Evolutionary conservation across 2,113 vertebrate species (phyloP).

Genomic region (Oncorhynchus masou): DNA sequence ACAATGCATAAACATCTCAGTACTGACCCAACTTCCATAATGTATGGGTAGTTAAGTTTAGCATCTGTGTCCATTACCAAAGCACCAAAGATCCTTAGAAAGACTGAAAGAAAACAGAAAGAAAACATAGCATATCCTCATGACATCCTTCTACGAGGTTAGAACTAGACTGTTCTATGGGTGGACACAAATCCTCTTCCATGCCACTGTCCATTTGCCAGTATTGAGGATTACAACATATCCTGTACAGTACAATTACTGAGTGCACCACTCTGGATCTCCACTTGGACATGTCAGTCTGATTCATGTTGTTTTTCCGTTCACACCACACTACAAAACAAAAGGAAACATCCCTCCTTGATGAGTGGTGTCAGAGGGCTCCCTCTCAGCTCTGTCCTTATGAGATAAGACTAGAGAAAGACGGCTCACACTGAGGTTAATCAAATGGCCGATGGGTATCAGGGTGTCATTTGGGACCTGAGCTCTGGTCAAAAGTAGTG

Average conservation of each 20-base stretch:
- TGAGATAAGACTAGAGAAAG: conserved; percentile 40
- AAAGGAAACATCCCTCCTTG: conserved; percentile 39
- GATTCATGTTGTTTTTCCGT: conserved; percentile 38
- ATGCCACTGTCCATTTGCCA: background rate
- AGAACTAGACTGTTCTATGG: background rate
- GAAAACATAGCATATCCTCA: background rate
- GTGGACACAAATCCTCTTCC: background rate
- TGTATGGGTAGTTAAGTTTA: background rate
- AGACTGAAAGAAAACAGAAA: background rate
- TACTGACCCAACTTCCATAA: background rate
- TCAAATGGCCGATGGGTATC: background rate
- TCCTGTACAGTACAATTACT: background rate
- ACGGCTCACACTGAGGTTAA: conserved; percentile 45
- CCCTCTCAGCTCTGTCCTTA: conserved; percentile 11
- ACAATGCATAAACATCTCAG: background rate
- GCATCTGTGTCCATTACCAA: background rate
- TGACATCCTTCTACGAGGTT: background rate
- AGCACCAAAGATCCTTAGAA: background rate
- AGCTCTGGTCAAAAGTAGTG: too few relatives aligned
- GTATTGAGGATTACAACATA: background rate
- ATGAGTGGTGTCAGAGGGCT: conserved; percentile 36
- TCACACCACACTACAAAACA: conserved; percentile 25
- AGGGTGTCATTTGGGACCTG: too few relatives aligned
- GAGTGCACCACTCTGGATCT: conserved; percentile 6
- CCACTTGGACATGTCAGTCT: conserved; percentile 14